Base-by-base conservation (phyloP, 2,113 vertebrate genomes). In the Dicrurus megarhynchus region DNA sequence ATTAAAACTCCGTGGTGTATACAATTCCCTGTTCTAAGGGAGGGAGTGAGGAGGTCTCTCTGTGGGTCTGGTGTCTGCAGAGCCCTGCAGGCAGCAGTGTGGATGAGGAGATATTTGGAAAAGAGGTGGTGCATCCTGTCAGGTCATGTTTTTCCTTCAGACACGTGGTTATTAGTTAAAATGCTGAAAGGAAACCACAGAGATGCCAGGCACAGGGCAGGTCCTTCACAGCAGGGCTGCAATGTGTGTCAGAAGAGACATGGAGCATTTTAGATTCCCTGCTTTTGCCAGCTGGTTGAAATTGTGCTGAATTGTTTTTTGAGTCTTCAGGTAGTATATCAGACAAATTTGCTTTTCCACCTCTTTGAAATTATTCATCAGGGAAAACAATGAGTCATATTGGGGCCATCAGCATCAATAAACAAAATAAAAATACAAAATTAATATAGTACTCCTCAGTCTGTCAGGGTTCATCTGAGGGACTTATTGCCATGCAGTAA, bases 11-110 rank as follows among this genome's bases (percentile, higher is more conserved):
- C 19, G 6, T 32, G 55, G 37, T 33, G 11, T 15, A 1, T 26
- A 8, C 11, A 67, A 39, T 33, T 55, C 11, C 32, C 8, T 73
- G 0, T 71, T 67, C 5, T 4, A 50, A 41, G 4, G 9, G 1
- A 59, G 33, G 28, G 26, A 70, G 13, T 0, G 2, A 5, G 11
- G 8, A 5, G 13, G 2, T 14, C 16, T 44, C 35, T 56, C 24
- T 55, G 6, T 20, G 32, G 44, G 33, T n/a, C 27, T 3, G 0
- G 35, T 47, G 21, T 10, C 26, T 68, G 11, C 44, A 59, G 39
- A 46, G 13, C 28, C 42, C 59, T 16, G 13, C 13, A 79, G 33
- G n/a, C 20, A 80, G n/a, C 14, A 65, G 9, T 64, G 13, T 57
- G 46, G 6, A 61, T 5, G 4, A 69, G 13, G 14, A 63, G 20